These are phyloP conservation scores for Drosophila repleta DNA, from an alignment of 1,140 invertebrate genomes.

Conservation along the genomic window DNA sequence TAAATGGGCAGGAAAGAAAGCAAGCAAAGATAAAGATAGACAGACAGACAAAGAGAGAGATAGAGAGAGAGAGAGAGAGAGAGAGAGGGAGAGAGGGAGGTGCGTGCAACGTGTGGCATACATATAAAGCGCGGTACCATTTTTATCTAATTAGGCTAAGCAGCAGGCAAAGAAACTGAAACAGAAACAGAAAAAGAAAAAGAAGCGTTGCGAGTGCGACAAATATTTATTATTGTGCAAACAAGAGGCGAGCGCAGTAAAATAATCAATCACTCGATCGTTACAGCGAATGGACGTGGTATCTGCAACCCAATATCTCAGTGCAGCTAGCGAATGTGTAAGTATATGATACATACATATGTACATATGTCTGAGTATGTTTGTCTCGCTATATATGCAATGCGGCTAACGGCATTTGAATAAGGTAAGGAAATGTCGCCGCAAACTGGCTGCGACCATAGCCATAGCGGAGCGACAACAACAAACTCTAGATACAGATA, in stretches of 20 bases:
- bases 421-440: constrained; percentile 71
- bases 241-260: constrained; percentile 42
- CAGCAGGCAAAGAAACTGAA: constrained; percentile 52
- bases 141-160: constrained; percentile 82
- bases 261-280: constrained; percentile 81
- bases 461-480: constrained; percentile 3
- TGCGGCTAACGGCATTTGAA: constrained; percentile 77
- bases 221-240: constrained; percentile 80
- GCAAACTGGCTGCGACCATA: neutral
- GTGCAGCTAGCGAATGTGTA: constrained; percentile 21
- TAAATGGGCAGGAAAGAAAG: constrained; percentile 67
- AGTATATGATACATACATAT: neutral
- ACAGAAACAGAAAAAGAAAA: constrained; percentile 51
- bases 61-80: constrained; percentile 11
- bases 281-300: constrained; percentile 75
- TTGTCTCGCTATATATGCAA: constrained; percentile 24
- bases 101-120: constrained; percentile 43
- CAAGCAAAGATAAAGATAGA: constrained; percentile 53
- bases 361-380: no score
- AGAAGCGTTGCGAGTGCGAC: constrained; percentile 38
- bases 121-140: constrained; percentile 59
- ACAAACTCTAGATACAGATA: constrained; percentile 16
- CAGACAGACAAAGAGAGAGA: neutral
- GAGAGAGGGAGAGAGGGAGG: neutral
- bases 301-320: constrained; percentile 24